A percentile compares a stretch with the other conserved stretches of the same genome.
Conservation (phyloP, 2,113 vertebrate genomes). For the Bothrops jararaca region DNA sequence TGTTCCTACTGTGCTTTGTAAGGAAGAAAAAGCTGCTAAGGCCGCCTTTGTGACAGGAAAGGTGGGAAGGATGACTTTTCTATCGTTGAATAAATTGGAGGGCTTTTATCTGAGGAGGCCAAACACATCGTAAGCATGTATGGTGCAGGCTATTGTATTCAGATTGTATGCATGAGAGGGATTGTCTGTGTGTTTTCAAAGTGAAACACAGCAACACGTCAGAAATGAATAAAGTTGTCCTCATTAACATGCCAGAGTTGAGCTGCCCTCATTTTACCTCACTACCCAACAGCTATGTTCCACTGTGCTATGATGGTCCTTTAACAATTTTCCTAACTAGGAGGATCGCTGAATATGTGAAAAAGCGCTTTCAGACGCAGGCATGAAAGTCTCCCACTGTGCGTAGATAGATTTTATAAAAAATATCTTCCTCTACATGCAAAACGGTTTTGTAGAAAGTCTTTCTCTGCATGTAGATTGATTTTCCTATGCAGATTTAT, state of each 20-base stretch:
- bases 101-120: background rate
- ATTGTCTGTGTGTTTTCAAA: background rate
- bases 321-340: background rate
- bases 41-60: background rate
- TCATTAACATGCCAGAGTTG: background rate
- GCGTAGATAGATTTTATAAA: background rate
- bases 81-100: background rate
- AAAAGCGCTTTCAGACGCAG: background rate
- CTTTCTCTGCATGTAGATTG: background rate
- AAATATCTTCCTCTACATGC: background rate
- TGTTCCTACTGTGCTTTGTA: background rate
- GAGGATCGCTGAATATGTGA: background rate
- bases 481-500: conserved; percentile 7
- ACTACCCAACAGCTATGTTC: background rate
- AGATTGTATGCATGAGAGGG: background rate
- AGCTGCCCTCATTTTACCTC: background rate
- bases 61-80: background rate
- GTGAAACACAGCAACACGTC: background rate
- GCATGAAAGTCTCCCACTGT: background rate
- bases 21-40: background rate
- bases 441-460: background rate
- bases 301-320: rapidly evolving
- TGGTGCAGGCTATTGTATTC: background rate
- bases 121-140: background rate
- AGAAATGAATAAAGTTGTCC: background rate